Conservation (phyloP, 2,888 invertebrate species). For the Nineta flava region DNA sequence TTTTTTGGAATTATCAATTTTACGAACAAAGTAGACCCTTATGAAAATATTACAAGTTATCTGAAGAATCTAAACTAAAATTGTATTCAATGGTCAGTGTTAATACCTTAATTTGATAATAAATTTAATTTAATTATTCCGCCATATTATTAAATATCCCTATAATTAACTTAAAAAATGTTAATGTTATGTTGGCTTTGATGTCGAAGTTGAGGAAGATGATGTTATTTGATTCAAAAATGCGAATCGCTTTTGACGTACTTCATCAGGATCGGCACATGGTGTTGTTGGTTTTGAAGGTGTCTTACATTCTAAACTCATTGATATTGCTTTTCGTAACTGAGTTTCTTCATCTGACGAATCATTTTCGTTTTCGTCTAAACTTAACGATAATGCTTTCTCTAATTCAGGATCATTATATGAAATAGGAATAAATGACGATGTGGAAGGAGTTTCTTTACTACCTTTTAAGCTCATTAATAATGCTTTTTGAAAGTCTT, state of each 20-base stretch:
- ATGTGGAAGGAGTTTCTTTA: conserved; percentile 12
- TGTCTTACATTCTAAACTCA: conserved; percentile 25
- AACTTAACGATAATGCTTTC: conserved; percentile 31
- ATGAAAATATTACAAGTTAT: too few relatives aligned
- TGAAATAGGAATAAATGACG: conserved; percentile 16
- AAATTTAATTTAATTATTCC: too few relatives aligned
- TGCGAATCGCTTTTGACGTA: conserved; percentile 13
- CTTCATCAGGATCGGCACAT: conserved; percentile 13
- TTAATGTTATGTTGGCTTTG: too few relatives aligned
- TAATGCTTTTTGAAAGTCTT: conserved; percentile 32
- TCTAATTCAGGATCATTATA: conserved; percentile 30
- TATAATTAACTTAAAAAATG: too few relatives aligned
- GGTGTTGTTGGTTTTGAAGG: conserved; percentile 14
- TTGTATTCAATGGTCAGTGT: too few relatives aligned
- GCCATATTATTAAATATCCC: too few relatives aligned
- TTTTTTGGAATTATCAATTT: too few relatives aligned
- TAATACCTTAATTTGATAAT: too few relatives aligned
- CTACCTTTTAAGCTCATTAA: conserved; percentile 31
- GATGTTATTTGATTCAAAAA: conserved; percentile 9
- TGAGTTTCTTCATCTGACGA: conserved; percentile 23
- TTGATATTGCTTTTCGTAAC: conserved; percentile 25
- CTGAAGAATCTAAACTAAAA: too few relatives aligned
- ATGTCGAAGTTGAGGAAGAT: too few relatives aligned
- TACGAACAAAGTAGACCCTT: too few relatives aligned
- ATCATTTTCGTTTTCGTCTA: conserved; percentile 18